phyloP scores from a whole-genome alignment of 2,888 invertebrate species.

The Trissolcus brochymenae region DNA sequence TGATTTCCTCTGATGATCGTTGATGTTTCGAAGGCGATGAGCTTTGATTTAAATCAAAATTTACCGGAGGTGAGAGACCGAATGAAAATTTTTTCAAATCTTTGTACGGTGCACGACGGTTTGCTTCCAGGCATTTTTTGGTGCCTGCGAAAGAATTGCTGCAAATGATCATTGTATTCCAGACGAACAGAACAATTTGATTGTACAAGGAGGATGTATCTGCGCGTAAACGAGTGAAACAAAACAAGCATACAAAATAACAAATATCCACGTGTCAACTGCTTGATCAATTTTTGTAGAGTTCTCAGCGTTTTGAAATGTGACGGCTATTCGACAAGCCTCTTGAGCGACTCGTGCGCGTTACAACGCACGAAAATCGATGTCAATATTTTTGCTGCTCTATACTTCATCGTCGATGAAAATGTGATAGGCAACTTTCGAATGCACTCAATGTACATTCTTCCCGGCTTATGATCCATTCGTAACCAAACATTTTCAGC shows the following conservation, averaged over 20 bases:
- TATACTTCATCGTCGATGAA: conserved; percentile 33
- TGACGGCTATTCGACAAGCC: conserved; percentile 17
- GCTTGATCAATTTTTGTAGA: conserved; percentile 51
- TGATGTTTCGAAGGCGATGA: conserved; percentile 2
- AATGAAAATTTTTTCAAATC: conserved; percentile 41
- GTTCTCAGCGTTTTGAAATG: conserved; percentile 33
- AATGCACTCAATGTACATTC: conserved; percentile 31
- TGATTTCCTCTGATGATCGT: conserved; percentile 5
- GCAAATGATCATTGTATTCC: conserved; percentile 37
- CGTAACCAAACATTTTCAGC: conserved; percentile 16
- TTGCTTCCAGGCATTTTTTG: conserved; percentile 58
- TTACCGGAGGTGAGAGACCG: neutral
- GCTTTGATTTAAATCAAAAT: conserved; percentile 13
- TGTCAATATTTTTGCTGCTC: conserved; percentile 38
- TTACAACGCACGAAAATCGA: conserved; percentile 24
- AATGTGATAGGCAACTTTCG: conserved; percentile 46
- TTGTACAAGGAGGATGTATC: conserved; percentile 6
- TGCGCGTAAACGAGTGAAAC: conserved; percentile 5
- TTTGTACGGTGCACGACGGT: conserved; percentile 62
- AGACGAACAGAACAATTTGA: conserved; percentile 21
- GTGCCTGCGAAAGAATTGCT: conserved; percentile 37
- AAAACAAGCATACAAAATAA: conserved; percentile 29
- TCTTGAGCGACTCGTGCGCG: conserved; percentile 24
- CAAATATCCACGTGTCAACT: conserved; percentile 34
- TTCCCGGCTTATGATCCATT: conserved; percentile 29